Conservation (phyloP, 2,888 invertebrate genomes). For the Chelonus formosanus region DNA sequence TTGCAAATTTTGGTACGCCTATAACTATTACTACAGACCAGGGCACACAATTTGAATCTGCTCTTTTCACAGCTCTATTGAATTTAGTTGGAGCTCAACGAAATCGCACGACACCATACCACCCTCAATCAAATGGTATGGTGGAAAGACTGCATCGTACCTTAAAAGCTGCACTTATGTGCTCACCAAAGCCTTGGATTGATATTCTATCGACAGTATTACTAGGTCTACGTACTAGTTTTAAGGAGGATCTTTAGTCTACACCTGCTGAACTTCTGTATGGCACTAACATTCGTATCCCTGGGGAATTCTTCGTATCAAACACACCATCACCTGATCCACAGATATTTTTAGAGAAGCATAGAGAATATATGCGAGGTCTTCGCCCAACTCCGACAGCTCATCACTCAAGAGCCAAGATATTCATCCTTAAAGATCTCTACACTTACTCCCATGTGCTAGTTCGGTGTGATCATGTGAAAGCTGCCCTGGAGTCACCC, state of each 20-base stretch:
- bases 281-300: constrained; percentile 35
- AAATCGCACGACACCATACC: constrained; percentile 49
- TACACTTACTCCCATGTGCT: constrained; percentile 20
- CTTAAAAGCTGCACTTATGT: constrained; percentile 56
- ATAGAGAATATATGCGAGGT: constrained; percentile 19
- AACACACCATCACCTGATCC: constrained; percentile 15
- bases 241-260: constrained; percentile 34
- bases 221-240: constrained; percentile 33
- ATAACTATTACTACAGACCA: neutral
- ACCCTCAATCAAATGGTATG: constrained; percentile 59
- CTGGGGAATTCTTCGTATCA: constrained; percentile 34
- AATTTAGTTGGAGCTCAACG: neutral
- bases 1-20: neutral
- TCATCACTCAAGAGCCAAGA: constrained; percentile 11
- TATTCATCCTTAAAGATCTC: constrained; percentile 22
- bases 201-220: constrained; percentile 39
- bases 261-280: constrained; percentile 40
- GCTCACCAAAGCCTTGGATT: constrained; percentile 34
- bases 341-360: constrained; percentile 28
- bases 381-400: constrained; percentile 15
- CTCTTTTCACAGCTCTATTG: neutral
- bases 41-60: constrained; percentile 1
- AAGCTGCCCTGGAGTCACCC: constrained; percentile 14
- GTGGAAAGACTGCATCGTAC: constrained; percentile 61
- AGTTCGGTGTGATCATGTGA: constrained; percentile 9